These are phyloP conservation scores for Heliconius erato DNA, from an alignment of 2,888 invertebrate genomes.

Conservation along the genomic window DNA sequence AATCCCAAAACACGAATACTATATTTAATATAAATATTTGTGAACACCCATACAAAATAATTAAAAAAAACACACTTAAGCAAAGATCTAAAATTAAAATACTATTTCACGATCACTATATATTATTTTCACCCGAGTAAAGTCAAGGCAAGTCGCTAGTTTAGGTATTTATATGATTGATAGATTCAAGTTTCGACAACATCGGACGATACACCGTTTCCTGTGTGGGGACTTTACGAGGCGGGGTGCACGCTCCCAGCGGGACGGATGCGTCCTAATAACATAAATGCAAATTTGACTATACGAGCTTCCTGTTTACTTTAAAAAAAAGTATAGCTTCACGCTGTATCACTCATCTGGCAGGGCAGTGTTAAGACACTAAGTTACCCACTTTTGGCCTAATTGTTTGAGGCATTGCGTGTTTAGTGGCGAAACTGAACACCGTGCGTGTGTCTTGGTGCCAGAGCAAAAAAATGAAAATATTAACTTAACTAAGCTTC, in stretches of 20 bases:
- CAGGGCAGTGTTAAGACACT: no score
- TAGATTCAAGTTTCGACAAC: constrained; percentile 41
- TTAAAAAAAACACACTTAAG: neutral
- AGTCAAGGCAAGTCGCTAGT: constrained; percentile 2
- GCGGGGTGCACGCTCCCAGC: constrained; percentile 50
- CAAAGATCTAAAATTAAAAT: neutral
- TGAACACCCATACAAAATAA: neutral
- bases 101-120: neutral
- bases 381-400: no score
- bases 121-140: neutral
- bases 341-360: no score
- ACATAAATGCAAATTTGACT: constrained; percentile 83
- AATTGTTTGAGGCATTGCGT: no score
- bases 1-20: no score
- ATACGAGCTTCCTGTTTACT: constrained; percentile 74
- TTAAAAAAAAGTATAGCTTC: no score
- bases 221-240: constrained; percentile 45
- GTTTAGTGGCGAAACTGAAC: no score
- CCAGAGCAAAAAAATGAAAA: no score
- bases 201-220: constrained; percentile 47
- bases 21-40: neutral
- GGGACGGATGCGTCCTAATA: constrained; percentile 75
- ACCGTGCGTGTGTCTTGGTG: no score
- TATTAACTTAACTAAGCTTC: no score
- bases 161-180: constrained; percentile 32